Conservation (phyloP, 1,140 invertebrate species). For the Cotesia typhae region DNA sequence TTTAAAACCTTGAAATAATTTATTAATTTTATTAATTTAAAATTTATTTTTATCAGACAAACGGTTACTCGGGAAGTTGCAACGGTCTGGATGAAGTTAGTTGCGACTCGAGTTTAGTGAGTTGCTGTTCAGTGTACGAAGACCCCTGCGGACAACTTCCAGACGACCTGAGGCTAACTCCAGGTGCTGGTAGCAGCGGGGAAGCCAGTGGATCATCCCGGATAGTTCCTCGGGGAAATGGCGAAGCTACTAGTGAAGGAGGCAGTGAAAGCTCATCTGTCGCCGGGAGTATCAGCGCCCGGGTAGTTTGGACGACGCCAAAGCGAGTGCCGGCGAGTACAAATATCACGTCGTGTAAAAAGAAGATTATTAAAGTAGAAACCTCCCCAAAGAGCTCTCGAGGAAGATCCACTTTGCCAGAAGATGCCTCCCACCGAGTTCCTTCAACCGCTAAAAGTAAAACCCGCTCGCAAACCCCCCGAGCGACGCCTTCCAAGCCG, state of each 20-base stretch:
- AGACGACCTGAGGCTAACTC: conserved; percentile 62
- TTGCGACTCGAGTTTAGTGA: conserved; percentile 79
- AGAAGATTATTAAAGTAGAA: conserved; percentile 18
- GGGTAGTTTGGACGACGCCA: conserved; percentile 3
- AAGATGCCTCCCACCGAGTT: conserved; percentile 33
- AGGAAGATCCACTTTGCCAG: conserved; percentile 53
- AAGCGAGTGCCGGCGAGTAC: conserved; percentile 11
- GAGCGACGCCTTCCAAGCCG: conserved; percentile 56
- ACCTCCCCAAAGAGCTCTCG: conserved; percentile 56
- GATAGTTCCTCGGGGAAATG: conserved; percentile 45
- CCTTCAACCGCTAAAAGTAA: conserved; percentile 40
- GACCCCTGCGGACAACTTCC: conserved; percentile 68
- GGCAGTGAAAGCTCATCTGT: conserved; percentile 80
- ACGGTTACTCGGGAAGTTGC: conserved; percentile 70
- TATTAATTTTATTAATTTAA: not conserved
- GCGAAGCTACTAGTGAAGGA: conserved; percentile 72
- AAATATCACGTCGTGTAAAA: conserved; percentile 29
- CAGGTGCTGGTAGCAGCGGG: conserved; percentile 49
- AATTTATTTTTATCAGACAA: conserved; percentile 58
- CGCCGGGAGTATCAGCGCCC: conserved; percentile 53
- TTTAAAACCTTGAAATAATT: not conserved
- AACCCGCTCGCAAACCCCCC: conserved; percentile 51
- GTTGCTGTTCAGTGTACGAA: conserved; percentile 76
- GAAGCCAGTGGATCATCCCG: conserved; percentile 19
- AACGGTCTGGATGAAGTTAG: conserved; percentile 69